Percentiles rank a stretch among this genome's conserved stretches.
These are phyloP conservation scores for Hydropsyche betteni DNA, from an alignment of 2,888 invertebrate genomes.

Conservation along the genomic window DNA sequence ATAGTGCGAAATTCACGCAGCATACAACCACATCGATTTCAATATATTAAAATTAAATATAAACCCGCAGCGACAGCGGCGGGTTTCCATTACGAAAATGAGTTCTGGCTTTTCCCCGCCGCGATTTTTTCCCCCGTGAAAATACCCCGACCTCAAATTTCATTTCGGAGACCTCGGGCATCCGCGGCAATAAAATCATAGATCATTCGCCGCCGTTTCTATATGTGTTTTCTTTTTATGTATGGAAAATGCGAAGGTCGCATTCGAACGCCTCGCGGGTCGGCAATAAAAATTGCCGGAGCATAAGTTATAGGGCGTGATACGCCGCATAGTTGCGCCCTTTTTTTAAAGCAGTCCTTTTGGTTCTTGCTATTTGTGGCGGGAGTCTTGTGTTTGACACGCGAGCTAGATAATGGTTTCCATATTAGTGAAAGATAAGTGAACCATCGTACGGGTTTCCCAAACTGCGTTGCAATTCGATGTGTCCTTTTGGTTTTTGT, in stretches of 20 bases:
- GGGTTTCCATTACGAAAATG: too few species aligned
- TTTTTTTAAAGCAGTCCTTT: conserved; percentile 38
- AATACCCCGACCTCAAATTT: too few species aligned
- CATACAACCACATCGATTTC: too few species aligned
- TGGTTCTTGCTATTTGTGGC: conserved; percentile 25
- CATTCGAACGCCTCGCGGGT: not conserved
- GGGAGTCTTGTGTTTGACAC: conserved; percentile 41
- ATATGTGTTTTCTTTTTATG: not conserved
- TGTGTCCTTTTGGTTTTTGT: not conserved
- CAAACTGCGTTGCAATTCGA: not conserved
- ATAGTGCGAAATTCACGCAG: too few species aligned
- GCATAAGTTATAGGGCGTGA: conserved; percentile 37
- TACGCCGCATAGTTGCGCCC: conserved; percentile 34
- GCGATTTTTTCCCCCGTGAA: too few species aligned
- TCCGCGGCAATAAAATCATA: too few species aligned
- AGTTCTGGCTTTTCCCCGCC: too few species aligned
- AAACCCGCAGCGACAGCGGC: too few species aligned
- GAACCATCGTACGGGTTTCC: not conserved
- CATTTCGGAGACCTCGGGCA: too few species aligned
- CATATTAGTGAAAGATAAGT: conserved; percentile 36
- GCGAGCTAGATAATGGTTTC: conserved; percentile 42
- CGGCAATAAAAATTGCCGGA: conserved; percentile 32
- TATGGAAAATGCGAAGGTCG: conserved; percentile 8
- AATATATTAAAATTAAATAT: too few species aligned
- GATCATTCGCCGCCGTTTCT: too few species aligned